phyloP scores from a whole-genome alignment of 2,797 vertebrate species.

The Nasua narica region DNA sequence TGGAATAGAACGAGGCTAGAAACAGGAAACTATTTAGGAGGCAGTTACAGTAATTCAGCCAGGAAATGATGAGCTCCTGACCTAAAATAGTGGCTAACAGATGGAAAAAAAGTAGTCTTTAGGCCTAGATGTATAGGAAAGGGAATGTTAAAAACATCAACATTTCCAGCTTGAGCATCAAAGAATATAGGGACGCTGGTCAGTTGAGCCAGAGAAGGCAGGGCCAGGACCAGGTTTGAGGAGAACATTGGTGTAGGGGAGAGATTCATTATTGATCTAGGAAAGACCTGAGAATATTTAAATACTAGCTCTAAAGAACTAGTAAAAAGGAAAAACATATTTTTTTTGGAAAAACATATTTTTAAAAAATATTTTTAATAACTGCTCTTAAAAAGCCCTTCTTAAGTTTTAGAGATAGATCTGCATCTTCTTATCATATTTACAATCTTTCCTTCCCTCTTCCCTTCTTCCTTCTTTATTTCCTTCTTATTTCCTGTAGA shows the following conservation, averaged over 20 bases:
- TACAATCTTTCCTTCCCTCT: neutral
- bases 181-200: neutral
- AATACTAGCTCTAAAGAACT: neutral
- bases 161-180: neutral
- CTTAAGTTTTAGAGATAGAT: neutral
- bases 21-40: neutral
- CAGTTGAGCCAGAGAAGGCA: neutral
- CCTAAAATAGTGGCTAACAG: neutral
- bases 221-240: neutral
- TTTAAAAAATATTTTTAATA: neutral
- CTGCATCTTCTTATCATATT: neutral
- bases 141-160: neutral
- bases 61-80: neutral
- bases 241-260: neutral
- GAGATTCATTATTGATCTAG: neutral
- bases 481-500: neutral
- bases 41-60: neutral
- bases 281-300: neutral
- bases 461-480: neutral
- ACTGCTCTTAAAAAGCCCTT: neutral
- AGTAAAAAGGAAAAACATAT: neutral
- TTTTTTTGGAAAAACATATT: neutral
- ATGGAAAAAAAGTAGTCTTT: too few species aligned
- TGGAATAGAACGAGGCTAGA: neutral
- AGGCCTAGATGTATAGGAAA: neutral